These are phyloP conservation scores for Calcarius lapponicus DNA, from an alignment of 2,797 vertebrate genomes.

Conservation along the genomic window DNA sequence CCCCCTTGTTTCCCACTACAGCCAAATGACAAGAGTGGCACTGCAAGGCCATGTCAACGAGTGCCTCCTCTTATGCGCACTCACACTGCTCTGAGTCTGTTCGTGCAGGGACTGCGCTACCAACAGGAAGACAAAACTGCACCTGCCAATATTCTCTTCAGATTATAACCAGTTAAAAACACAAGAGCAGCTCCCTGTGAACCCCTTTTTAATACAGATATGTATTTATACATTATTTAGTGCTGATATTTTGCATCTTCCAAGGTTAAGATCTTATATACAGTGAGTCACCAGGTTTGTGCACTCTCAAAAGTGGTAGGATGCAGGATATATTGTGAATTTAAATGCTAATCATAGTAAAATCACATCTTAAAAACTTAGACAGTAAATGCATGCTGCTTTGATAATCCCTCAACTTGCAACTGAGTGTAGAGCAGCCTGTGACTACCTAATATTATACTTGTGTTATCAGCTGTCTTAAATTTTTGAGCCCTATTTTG, in stretches of 20 bases:
- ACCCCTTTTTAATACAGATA: neutral
- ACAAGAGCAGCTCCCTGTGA: neutral
- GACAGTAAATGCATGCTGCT: slow-evolving; percentile 44
- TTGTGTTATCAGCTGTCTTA: neutral
- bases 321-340: neutral
- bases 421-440: neutral
- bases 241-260: neutral
- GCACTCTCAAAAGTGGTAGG: neutral
- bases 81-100: neutral
- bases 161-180: neutral
- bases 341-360: neutral
- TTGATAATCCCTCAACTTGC: neutral
- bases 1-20: neutral
- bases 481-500: slow-evolving; percentile 8
- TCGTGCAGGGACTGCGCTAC: neutral
- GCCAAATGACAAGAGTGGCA: neutral
- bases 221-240: neutral
- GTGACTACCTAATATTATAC: neutral
- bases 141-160: neutral
- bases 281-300: neutral
- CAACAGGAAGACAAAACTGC: neutral
- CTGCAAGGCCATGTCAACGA: neutral
- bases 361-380: slow-evolving; percentile 29
- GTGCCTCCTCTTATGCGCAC: neutral
- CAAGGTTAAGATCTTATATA: neutral